These are phyloP conservation scores for Scelioninae gen. 1 DNA, from an alignment of 2,888 invertebrate species.

Conservation along the genomic window DNA sequence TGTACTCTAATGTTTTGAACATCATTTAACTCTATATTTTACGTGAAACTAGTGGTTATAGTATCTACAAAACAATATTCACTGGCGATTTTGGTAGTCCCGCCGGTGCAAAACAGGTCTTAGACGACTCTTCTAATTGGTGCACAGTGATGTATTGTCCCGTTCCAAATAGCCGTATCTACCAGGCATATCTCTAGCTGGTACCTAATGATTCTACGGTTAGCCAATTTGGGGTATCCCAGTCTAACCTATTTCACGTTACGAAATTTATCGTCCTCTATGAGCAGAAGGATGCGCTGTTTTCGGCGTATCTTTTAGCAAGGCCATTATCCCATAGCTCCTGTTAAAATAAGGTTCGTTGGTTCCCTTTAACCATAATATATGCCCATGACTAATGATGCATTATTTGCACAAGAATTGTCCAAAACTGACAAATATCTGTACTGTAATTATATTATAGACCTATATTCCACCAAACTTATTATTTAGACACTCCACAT, in stretches of 20 bases:
- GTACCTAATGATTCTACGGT: slow-evolving; percentile 74
- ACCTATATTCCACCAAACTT: too few species aligned
- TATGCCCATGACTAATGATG: slow-evolving; percentile 72
- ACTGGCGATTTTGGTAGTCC: slow-evolving; percentile 47
- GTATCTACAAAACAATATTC: slow-evolving; percentile 42
- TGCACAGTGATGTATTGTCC: slow-evolving; percentile 79
- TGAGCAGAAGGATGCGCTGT: slow-evolving; percentile 63
- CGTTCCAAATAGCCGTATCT: slow-evolving; percentile 77
- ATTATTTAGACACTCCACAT: too few species aligned
- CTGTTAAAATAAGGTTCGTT: slow-evolving; percentile 49
- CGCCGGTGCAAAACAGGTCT: slow-evolving; percentile 57
- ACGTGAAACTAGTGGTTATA: slow-evolving; percentile 47
- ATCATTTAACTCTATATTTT: slow-evolving; percentile 5
- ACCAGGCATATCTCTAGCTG: slow-evolving; percentile 75
- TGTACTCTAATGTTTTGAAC: not conserved
- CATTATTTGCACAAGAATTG: slow-evolving; percentile 68
- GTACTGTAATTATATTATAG: too few species aligned
- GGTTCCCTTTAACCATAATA: slow-evolving; percentile 55
- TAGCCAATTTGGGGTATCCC: slow-evolving; percentile 78
- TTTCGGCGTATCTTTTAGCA: slow-evolving; percentile 59
- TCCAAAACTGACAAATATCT: slow-evolving; percentile 40
- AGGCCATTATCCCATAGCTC: slow-evolving; percentile 68
- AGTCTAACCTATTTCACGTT: slow-evolving; percentile 76
- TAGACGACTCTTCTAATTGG: slow-evolving; percentile 78
- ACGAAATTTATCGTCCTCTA: slow-evolving; percentile 75